A percentile compares a stretch with the other conserved stretches of the same genome.
phyloP scores from a whole-genome alignment of 2,888 invertebrate genomes.

The Dynastes maya region DNA sequence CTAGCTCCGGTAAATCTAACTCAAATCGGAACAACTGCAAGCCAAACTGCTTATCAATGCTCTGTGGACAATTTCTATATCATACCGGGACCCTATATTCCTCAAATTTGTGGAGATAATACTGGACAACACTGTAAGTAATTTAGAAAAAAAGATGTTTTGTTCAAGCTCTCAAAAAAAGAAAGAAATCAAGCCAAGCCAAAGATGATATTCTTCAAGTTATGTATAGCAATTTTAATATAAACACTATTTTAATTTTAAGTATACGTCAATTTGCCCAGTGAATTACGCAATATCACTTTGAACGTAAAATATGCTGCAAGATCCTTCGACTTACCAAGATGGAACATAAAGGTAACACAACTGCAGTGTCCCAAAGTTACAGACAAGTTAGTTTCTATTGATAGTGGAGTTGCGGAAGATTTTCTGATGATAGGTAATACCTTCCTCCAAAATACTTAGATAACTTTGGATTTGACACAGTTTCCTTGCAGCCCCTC shows the following conservation, averaged over 20 bases:
- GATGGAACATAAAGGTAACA: slow-evolving; percentile 65
- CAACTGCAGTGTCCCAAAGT: slow-evolving; percentile 66
- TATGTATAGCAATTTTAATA: background rate
- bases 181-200: too few relatives aligned
- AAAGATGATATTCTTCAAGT: too few relatives aligned
- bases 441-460: background rate
- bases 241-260: slow-evolving; percentile 11
- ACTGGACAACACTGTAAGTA: slow-evolving; percentile 75
- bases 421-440: slow-evolving; percentile 61
- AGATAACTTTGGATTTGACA: background rate
- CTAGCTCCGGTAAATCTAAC: slow-evolving; percentile 46
- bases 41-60: slow-evolving; percentile 19
- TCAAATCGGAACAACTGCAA: background rate
- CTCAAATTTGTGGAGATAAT: slow-evolving; percentile 76
- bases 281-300: slow-evolving; percentile 14
- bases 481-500: slow-evolving; percentile 71
- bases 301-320: slow-evolving; percentile 32
- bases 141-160: slow-evolving; percentile 47
- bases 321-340: slow-evolving; percentile 52
- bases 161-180: background rate
- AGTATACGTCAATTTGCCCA: slow-evolving; percentile 68
- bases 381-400: slow-evolving; percentile 47
- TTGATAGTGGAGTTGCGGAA: slow-evolving; percentile 54
- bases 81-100: slow-evolving; percentile 64
- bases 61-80: slow-evolving; percentile 46